These are phyloP conservation scores for Entomobrya proxima DNA, from an alignment of 2,888 invertebrate genomes.

Conservation along the genomic window DNA sequence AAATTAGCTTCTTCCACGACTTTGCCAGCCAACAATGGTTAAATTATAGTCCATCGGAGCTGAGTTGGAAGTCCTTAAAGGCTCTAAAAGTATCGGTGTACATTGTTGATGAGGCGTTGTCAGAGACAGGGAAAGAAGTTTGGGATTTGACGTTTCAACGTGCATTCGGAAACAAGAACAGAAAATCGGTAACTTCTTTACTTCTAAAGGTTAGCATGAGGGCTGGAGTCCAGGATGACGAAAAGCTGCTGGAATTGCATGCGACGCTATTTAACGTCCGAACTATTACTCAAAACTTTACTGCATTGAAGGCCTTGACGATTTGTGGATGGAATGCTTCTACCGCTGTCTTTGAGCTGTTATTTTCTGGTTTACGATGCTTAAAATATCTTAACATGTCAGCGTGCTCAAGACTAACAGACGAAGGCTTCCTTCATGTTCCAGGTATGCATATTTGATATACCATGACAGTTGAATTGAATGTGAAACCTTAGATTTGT, in stretches of 20 bases:
- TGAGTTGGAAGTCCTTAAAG: background rate
- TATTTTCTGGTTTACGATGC: background rate
- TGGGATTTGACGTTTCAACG: background rate
- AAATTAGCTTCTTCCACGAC: slow-evolving; percentile 6
- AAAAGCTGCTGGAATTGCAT: background rate
- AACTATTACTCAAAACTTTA: background rate
- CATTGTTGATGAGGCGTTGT: background rate
- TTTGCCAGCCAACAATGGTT: background rate
- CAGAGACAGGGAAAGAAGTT: background rate
- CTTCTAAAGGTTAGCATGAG: background rate
- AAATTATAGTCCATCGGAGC: background rate
- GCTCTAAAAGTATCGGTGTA: background rate
- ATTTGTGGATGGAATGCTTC: background rate
- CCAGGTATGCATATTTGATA: background rate
- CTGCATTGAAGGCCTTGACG: background rate
- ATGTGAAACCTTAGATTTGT: background rate
- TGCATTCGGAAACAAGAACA: background rate
- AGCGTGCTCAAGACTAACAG: background rate
- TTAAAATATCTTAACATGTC: background rate
- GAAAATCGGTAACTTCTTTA: background rate
- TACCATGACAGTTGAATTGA: background rate
- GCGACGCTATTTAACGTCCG: background rate
- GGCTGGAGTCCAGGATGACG: background rate
- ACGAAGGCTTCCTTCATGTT: background rate
- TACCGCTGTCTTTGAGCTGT: background rate